Base-by-base conservation (phyloP, 2,797 vertebrate genomes). In the Falco peregrinus region DNA sequence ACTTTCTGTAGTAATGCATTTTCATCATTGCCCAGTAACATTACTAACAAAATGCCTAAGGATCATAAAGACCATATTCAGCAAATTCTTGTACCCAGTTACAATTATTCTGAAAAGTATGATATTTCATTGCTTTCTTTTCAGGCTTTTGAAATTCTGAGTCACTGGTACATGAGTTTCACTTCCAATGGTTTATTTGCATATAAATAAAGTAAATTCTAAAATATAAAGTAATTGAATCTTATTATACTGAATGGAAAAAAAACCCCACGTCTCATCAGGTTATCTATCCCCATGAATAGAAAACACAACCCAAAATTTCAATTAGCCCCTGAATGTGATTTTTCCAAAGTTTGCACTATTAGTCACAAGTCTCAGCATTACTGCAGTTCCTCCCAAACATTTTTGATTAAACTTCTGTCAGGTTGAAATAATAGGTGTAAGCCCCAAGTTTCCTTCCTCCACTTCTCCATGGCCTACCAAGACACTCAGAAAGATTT, bases 41-140 rank as follows among this genome's bases (percentile, higher is more conserved):
- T 84, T 95, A 70, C 59, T 83, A 60, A 53, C 19, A 74, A 95
- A 95, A 80, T 33, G 51, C 69, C 50, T 65, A 13, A 87, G 63
- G 59, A 65, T 51, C 57, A 18, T 68, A 39, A 94, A 94, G 41
- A 60, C 21, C 43, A 31, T 28, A 84, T 63, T 87, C 91, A 95
- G 92, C 91, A 95, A 74, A 53, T 92, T 94, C 63, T 87, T 89
- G 71, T 84, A 47, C 48, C 88, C 87, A 60, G 21, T 89, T 87
- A 35, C n/a, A 91, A 28, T 80, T 84, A 69, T 56, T 67, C 39
- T 21, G 9, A 92, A 54, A 25, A 69, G 17, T 48, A 19, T 24
- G 29, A 71, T 33, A 75, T 68, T 81, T 84, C 74, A 83, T 35
- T 90, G 33, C 84, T 95, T 76, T 56, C 56, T 74, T 74, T 83